phyloP scores from a whole-genome alignment of 1,140 invertebrate species.

The Papilio aristodemus region DNA sequence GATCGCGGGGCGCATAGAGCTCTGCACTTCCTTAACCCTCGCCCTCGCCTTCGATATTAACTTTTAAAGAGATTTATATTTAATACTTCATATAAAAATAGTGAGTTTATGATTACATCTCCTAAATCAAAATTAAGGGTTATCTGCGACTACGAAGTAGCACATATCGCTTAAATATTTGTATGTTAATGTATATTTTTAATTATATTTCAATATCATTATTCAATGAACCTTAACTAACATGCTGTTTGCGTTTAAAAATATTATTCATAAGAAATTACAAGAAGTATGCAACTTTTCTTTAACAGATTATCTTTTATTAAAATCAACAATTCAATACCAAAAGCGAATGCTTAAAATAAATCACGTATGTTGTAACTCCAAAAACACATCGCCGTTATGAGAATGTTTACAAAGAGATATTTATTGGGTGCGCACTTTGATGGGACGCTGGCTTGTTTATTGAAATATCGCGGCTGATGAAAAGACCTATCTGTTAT shows the following conservation, averaged over 20 bases:
- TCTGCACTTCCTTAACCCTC: slow-evolving; percentile 55
- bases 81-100: slow-evolving; percentile 19
- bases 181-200: no score
- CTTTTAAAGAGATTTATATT: slow-evolving; percentile 40
- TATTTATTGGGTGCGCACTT: slow-evolving; percentile 18
- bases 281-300: no score
- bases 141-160: no score
- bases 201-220: no score
- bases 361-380: neutral
- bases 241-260: no score
- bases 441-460: slow-evolving; percentile 26
- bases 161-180: no score
- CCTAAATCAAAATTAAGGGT: no score
- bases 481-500: slow-evolving; percentile 31
- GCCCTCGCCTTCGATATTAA: slow-evolving; percentile 50
- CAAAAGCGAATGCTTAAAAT: neutral
- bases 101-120: neutral
- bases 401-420: slow-evolving; percentile 13
- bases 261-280: no score
- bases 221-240: no score
- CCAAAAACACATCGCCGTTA: slow-evolving; percentile 13
- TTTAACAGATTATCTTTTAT: no score
- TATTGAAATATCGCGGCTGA: slow-evolving; percentile 25
- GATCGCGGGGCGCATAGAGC: slow-evolving; percentile 58
- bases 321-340: no score